Base-by-base conservation (phyloP, 2,113 vertebrate species). In the Bos taurus region DNA sequence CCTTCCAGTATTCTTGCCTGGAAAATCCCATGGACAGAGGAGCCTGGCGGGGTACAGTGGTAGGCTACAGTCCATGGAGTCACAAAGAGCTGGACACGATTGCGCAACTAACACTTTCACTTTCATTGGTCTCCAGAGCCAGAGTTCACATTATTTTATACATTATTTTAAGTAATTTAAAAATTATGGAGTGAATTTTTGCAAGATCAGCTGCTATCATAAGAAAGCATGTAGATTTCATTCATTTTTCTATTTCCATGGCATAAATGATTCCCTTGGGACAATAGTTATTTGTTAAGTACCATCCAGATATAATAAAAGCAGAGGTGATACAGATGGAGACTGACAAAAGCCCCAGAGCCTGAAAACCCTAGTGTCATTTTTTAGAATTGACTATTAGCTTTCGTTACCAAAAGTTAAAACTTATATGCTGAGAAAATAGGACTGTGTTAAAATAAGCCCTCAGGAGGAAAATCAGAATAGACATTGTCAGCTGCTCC, bases 401-500 rank as follows among this genome's bases (percentile, higher is more conserved):
- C 81, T 92, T 96, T 96, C n/a, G 67, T 83, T 84, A 81, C 15
- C 21, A 95, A 94, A 90, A 93, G 48, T 9, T 97, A 56, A 74
- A 92, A 14, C 52, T 62, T 81, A 40, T 11, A 23, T 52, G 56
- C 60, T 78, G 7, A 71, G 67, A 78, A 85, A 88, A 60, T 36
- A 91, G 80, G 26, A 74, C 12, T 17, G 9, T 56, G 14, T 80
- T 89, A 95, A 98, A 98, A 86, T 77, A 92, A 97, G 21, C 67
- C 95, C 89, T 85, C 8, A 2, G 48, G 82, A 93, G 67, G 74
- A 71, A 54, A 89, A 19, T 25, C 33, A 54, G 26, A 59, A 62
- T 64, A 96, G 67, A 54, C 67, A 64, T 33, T 83, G 26, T 97
- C 97, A 98, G 88, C 82, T 93, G 92, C 15, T 94, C 60, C 88